Evolutionary conservation across 2,797 vertebrate genomes (phyloP).

Genomic region (Garrulus glandarius): DNA sequence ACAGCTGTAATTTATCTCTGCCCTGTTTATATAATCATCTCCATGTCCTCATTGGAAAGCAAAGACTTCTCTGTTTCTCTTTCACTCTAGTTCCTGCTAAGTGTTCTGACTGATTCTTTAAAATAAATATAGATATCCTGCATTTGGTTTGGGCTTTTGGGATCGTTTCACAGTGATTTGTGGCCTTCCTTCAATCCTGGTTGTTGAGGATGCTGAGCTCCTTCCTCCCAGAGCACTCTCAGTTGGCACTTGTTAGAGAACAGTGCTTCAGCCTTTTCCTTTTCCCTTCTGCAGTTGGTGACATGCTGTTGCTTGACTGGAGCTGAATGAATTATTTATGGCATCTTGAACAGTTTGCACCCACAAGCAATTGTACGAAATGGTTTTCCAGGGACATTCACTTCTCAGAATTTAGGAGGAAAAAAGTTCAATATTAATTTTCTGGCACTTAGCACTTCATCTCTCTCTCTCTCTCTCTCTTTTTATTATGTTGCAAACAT

Average conservation of each 20-base stretch:
- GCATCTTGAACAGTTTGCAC: not conserved
- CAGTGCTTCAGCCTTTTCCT: not conserved
- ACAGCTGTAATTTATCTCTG: not conserved
- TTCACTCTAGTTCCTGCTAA: not conserved
- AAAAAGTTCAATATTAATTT: conserved; percentile 8
- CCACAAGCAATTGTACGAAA: not conserved
- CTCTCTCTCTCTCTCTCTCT: not conserved
- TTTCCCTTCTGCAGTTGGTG: not conserved
- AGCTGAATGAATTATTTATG: not conserved
- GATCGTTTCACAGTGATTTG: not conserved
- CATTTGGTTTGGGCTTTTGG: not conserved
- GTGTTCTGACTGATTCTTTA: not conserved
- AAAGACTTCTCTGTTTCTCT: not conserved
- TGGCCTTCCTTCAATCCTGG: not conserved
- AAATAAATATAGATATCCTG: not conserved
- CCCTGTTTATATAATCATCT: not conserved
- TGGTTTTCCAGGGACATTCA: not conserved
- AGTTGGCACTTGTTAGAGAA: not conserved
- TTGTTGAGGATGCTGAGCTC: not conserved
- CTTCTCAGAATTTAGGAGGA: not conserved
- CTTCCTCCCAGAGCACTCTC: not conserved
- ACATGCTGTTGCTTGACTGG: not conserved
- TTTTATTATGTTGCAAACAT: not conserved
- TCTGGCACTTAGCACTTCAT: not conserved
- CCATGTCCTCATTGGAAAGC: not conserved